Evolutionary conservation across 1,140 invertebrate genomes (phyloP), one percentile per base, ranked within the genome.

Genomic region (Drosophila parvula): DNA sequence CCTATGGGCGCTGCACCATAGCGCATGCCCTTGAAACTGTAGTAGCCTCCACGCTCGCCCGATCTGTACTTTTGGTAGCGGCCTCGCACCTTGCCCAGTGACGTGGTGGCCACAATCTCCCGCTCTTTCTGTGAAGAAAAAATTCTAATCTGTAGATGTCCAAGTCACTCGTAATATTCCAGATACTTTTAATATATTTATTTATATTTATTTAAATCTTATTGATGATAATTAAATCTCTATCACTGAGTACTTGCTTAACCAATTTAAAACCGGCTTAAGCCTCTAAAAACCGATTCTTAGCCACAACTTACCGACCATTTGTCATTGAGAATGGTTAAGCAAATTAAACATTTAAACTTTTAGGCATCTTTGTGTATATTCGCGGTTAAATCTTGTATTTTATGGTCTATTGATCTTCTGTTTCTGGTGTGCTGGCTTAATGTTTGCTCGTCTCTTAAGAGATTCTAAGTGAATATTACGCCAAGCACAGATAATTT

Each of bases 11-110:
- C 70, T 22, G 78, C 55, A 3, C 90, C 84, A 81, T 92, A 94
- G 83, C 94, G 93, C 50, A 94, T 93, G 3, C 94, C 94, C 80
- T 94, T 94, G 80, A 94, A 94, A 59, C 94, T 94, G 64, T 94
- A 94, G 70, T 94, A 94, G 0, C 93, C 92, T 2, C 92, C 93
- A 40, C 93, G 90, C 18, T 92, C 91, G 0, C 91, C 91, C 0
- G 93, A 94, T 50, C 94, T 92, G 7, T 93, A 93, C 16, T 93
- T 85, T 9, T 94, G 92, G 32, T 92, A 90, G 27, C 94, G 88
- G 9, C 94, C 94, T 3, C 94, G 88, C 43, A 94, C 80, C 41
- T 93, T 92, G n/a, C 94, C 94, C 30, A 93, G 63, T 12, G 91
- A 82, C 2, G 93, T 94, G 48, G 56, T 80, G 32, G 90, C 84